Conservation (phyloP, 2,113 vertebrate species). For the Zapornia atra region DNA sequence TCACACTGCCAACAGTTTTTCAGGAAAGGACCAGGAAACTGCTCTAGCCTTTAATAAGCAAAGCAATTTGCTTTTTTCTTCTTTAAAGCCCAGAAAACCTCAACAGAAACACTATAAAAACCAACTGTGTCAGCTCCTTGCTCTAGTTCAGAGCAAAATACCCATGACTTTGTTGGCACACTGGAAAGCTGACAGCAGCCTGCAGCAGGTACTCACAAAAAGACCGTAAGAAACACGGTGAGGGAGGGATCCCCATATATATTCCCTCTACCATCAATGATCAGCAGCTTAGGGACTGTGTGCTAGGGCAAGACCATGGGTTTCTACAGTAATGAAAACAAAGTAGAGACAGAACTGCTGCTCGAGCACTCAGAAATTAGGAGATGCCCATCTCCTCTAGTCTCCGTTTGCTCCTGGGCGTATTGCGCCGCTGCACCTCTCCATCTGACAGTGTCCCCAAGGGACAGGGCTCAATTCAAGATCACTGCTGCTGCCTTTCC, state of each 20-base stretch:
- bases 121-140: not conserved
- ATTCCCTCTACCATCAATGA: not conserved
- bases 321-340: not conserved
- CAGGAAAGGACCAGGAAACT: not conserved
- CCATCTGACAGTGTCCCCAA: not conserved
- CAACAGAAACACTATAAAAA: not conserved
- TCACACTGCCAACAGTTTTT: not conserved
- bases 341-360: not conserved
- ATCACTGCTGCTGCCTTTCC: not conserved
- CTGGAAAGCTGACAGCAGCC: not conserved
- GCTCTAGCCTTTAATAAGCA: not conserved
- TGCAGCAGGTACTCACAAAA: not conserved
- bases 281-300: not conserved
- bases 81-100: not conserved
- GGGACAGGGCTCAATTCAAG: fast-evolving
- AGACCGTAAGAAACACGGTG: fast-evolving
- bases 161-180: not conserved
- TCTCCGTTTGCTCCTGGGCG: not conserved
- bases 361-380: not conserved
- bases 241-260: not conserved
- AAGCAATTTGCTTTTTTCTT: not conserved
- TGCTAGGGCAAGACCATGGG: not conserved
- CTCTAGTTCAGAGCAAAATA: not conserved
- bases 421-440: too few species aligned
- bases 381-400: too few species aligned